Base-by-base conservation (phyloP, 2,888 invertebrate genomes). In the Neoitamus cyanurus region DNA sequence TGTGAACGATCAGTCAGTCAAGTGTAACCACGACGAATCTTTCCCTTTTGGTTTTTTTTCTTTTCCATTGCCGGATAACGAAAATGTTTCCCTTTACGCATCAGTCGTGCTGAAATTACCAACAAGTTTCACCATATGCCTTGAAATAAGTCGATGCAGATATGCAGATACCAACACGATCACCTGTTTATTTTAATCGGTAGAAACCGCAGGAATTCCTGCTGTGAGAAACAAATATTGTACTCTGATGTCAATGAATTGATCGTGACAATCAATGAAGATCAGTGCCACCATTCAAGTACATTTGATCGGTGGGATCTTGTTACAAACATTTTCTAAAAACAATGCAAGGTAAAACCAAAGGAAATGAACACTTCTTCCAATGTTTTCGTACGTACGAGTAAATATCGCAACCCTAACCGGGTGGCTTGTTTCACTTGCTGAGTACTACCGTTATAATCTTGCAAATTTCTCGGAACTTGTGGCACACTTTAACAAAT, bases 191-290 rank as follows among this genome's bases (percentile, higher is more conserved):
- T 58, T 58, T 58, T 58, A 58, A 58, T 58, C 58, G 25, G 58
- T 58, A 58, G 31, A 58, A 80, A 58, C 78, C 78, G 15, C 78
- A 80, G 78, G 48, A 80, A 80, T 80, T 80, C 25, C 48, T 58
- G 25, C n/a, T 58, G 58, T 80, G 78, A 58, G 78, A 80, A 80
- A 77, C 11, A 77, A 77, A 48, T 15, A 20, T 58, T 58, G 15
- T 78, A 7, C 78, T 34, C 31, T 80, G 25, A 58, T 58, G 78
- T 80, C 78, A 58, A 58, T 30, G 58, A 80, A 80, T 31, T 30
- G 48, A 78, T 78, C 77, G n/a, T 80, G 78, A 25, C 3, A 46
- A 80, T 80, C 31, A 80, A 80, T 80, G 78, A 80, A 80, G 78
- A 80, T 80, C 78, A 58, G 31, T 58, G 58, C 31, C 31, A 75